Evolutionary conservation across 2,797 vertebrate species (phyloP).

Genomic region (Ctenochaetus hawaiiensis): DNA sequence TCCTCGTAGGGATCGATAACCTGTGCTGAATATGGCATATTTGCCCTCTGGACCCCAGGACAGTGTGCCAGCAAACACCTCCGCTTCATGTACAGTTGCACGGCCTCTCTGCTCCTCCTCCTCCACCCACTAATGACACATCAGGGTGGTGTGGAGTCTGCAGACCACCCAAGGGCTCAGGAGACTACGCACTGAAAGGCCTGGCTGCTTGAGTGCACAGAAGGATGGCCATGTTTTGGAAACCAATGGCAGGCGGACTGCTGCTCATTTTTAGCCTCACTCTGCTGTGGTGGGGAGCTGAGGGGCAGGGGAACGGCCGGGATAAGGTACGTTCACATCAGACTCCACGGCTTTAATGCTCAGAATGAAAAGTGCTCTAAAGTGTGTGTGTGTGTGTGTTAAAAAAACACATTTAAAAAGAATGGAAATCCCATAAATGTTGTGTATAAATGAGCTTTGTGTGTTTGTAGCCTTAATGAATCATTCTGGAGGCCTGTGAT

Average conservation of each 20-base stretch:
- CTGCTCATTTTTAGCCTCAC: constrained; percentile 60
- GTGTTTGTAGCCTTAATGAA: constrained; percentile 7
- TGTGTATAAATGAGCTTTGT: neutral
- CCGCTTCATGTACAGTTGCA: constrained; percentile 6
- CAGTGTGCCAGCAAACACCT: constrained; percentile 22
- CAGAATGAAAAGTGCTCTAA: neutral
- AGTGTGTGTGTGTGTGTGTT: neutral
- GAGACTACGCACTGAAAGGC: constrained; percentile 35
- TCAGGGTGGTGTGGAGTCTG: constrained; percentile 15
- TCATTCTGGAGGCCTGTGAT: neutral
- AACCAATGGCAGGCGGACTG: constrained; percentile 56
- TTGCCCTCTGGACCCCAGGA: constrained; percentile 65
- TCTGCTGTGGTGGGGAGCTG: constrained; percentile 44
- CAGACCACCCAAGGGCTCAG: constrained; percentile 36
- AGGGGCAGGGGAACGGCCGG: constrained; percentile 51
- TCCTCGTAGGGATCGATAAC: constrained; percentile 68
- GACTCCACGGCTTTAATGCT: neutral
- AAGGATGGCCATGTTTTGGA: constrained; percentile 70
- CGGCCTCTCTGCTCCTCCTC: constrained; percentile 16
- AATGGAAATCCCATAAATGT: neutral
- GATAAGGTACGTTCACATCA: constrained; percentile 68
- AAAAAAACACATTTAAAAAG: neutral
- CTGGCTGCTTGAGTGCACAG: constrained; percentile 38
- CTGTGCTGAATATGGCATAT: constrained; percentile 11
- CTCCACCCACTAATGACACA: constrained; percentile 1